phyloP scores from a whole-genome alignment of 2,113 vertebrate genomes.

The Esox niger region DNA sequence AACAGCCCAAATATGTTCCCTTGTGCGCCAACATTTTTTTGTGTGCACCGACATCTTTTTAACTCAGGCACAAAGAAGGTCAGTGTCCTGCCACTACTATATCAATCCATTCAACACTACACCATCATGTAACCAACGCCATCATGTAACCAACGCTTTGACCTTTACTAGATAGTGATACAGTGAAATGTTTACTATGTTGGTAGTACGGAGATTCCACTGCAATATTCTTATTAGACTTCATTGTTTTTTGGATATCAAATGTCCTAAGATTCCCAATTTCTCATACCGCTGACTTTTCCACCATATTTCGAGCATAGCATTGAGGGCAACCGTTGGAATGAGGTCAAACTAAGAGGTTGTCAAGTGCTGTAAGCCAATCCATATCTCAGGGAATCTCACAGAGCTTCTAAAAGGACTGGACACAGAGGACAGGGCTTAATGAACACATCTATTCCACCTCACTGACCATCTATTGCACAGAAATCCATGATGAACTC shows the following conservation, averaged over 20 bases:
- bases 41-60: too few species aligned
- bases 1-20: too few species aligned
- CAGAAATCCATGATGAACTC: slow-evolving; percentile 33
- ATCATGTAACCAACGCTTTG: too few species aligned
- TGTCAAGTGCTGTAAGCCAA: slow-evolving; percentile 53
- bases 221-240: neutral
- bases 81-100: too few species aligned
- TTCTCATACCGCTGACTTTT: too few species aligned
- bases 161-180: too few species aligned
- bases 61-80: too few species aligned
- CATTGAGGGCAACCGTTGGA: slow-evolving; percentile 29
- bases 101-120: too few species aligned
- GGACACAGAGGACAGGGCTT: slow-evolving; percentile 42
- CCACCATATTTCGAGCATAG: slow-evolving; percentile 32
- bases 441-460: slow-evolving; percentile 58
- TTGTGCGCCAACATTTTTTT: too few species aligned
- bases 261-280: neutral
- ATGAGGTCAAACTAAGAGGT: slow-evolving; percentile 43
- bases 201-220: too few species aligned
- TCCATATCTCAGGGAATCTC: slow-evolving; percentile 42
- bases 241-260: neutral
- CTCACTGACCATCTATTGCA: slow-evolving; percentile 46
- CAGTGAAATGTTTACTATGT: too few species aligned
- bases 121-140: too few species aligned
- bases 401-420: slow-evolving; percentile 38